phyloP scores from a whole-genome alignment of 2,797 vertebrate genomes.

The Lophura swinhoii region DNA sequence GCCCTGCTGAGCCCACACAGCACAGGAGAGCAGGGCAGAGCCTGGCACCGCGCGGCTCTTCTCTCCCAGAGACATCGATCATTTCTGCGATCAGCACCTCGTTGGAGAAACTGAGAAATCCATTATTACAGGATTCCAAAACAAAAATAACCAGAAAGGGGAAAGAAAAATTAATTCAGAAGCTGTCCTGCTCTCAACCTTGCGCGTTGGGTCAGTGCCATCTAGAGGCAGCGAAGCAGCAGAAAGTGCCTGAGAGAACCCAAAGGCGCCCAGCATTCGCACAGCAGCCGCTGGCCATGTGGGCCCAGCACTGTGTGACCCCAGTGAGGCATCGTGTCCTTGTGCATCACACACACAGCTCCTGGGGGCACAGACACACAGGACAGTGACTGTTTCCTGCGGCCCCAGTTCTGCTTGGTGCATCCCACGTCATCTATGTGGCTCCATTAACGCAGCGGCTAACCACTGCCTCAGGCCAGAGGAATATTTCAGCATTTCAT shows the following conservation, averaged over 20 bases:
- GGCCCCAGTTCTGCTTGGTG: background rate
- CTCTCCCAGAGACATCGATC: constrained; percentile 40
- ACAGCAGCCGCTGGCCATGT: fast-evolving
- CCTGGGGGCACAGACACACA: background rate
- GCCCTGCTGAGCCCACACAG: fast-evolving
- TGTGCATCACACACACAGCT: fast-evolving
- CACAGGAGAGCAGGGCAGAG: background rate
- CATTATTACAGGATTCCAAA: constrained; percentile 63
- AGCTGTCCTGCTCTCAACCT: background rate
- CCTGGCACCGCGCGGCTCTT: background rate
- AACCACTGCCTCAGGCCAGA: background rate
- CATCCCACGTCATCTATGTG: background rate
- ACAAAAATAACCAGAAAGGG: constrained; percentile 58
- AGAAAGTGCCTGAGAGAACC: background rate
- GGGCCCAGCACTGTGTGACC: fast-evolving
- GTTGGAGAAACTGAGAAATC: constrained; percentile 44
- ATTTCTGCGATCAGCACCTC: constrained; percentile 60
- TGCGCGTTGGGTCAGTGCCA: constrained; percentile 66
- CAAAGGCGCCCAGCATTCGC: fast-evolving
- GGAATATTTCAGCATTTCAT: background rate
- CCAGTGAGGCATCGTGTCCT: background rate
- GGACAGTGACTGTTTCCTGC: background rate
- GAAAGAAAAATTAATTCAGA: background rate
- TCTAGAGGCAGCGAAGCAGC: constrained; percentile 54
- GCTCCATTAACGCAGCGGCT: constrained; percentile 16